Evolutionary conservation across 2,797 vertebrate species (phyloP).

Genomic region (Hafferia zeledoni): DNA sequence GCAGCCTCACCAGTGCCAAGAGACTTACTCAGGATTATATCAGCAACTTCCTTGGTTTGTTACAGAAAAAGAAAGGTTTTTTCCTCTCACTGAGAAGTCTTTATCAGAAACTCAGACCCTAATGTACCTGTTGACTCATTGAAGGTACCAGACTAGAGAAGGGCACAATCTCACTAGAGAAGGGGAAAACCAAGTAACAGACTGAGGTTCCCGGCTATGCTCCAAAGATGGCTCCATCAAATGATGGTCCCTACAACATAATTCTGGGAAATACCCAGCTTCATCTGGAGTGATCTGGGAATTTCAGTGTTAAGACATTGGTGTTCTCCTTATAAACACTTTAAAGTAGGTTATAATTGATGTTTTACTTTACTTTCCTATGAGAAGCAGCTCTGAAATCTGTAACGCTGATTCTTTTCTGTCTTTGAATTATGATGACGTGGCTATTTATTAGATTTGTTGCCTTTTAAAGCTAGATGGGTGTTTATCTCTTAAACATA

Average conservation of each 20-base stretch:
- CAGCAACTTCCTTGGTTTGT: neutral
- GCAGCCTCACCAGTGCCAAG: neutral
- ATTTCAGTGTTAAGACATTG: neutral
- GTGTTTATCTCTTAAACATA: slow-evolving; percentile 43
- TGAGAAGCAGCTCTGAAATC: slow-evolving; percentile 36
- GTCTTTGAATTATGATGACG: slow-evolving; percentile 35
- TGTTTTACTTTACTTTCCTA: slow-evolving; percentile 62
- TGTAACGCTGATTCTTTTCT: slow-evolving; percentile 13
- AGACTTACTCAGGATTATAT: neutral
- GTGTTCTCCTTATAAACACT: neutral
- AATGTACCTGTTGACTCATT: neutral
- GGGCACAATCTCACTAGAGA: neutral
- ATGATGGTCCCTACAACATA: neutral
- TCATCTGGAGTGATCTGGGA: neutral
- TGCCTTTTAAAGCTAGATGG: slow-evolving; percentile 47
- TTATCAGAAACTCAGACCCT: neutral
- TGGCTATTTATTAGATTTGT: slow-evolving; percentile 56
- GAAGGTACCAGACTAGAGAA: neutral
- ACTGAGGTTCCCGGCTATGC: neutral
- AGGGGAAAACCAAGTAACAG: neutral
- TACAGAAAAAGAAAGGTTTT: neutral
- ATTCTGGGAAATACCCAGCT: neutral
- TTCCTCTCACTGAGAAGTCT: neutral
- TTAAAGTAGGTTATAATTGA: slow-evolving; percentile 48
- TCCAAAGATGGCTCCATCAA: neutral